Percentiles rank a stretch among this genome's conserved stretches.
Evolutionary conservation across 2,888 invertebrate species (phyloP).

Genomic region (Caenorhabditis sp.): DNA sequence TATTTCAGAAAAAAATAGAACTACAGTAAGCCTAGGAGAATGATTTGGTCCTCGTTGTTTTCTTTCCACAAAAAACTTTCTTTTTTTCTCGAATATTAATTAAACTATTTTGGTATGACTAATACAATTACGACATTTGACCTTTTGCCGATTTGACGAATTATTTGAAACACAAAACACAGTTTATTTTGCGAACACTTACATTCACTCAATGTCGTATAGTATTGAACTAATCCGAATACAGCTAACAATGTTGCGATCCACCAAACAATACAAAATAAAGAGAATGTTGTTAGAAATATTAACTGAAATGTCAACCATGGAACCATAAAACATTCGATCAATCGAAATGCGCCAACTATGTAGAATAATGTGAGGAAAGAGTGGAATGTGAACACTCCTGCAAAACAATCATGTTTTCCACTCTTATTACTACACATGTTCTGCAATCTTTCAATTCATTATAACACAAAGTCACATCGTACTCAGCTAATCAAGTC

Average conservation of each 20-base stretch:
- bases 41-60: too few species aligned
- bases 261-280: constrained; percentile 54
- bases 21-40: too few species aligned
- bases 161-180: not conserved
- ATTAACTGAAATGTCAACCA: constrained; percentile 50
- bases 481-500: too few species aligned
- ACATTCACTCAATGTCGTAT: constrained; percentile 20
- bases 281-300: constrained; percentile 29
- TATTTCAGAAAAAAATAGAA: too few species aligned
- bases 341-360: constrained; percentile 32
- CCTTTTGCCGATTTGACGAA: too few species aligned
- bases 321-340: constrained; percentile 48
- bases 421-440: too few species aligned
- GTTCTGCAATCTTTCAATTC: too few species aligned
- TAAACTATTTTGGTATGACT: too few species aligned
- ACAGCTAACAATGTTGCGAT: constrained; percentile 44
- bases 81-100: not conserved
- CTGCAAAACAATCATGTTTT: constrained; percentile 17
- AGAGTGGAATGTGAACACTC: constrained; percentile 39
- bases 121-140: too few species aligned
- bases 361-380: constrained; percentile 40
- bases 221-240: constrained; percentile 46
- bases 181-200: not conserved
- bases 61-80: too few species aligned
- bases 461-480: too few species aligned